Base-by-base conservation (phyloP, 2,113 vertebrate species). In the Anser brachyrhynchus region DNA sequence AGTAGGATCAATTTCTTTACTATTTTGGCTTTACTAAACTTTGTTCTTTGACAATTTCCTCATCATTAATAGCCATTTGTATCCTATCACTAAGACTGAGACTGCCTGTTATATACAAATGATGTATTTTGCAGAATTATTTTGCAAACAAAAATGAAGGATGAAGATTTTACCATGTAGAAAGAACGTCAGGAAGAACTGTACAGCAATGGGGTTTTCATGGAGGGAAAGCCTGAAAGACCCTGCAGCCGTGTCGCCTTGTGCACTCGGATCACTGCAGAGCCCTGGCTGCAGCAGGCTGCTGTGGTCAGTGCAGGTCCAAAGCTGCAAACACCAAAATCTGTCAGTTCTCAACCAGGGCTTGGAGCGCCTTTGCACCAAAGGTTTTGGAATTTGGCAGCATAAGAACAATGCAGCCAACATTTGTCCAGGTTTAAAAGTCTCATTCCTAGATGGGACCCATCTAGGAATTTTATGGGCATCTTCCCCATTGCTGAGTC, bases 31-130 rank as follows among this genome's bases (percentile, higher is more conserved):
- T 26, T 72, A 46, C 5, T 84, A 54, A 70, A 58, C 64, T 96
- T 94, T 93, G 61, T 74, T 96, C 79, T 97, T 91, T 54, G 79
- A 89, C 54, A 66, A 58, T 61, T 87, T 90, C 89, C 73, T 72
- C 79, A 57, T 78, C 87, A 83, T 67, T 91, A 95, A 70, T 59
- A 93, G 66, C 35, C 62, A 74, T 74, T 93, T 70, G 73, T 46
- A 39, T 75, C 81, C 77, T 82, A 91, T 33, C 2, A 8, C 61
- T 67, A 89, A 82, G 39, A 79, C 21, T 23, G 29, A 82, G 39
- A 79, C 21, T 23, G 29, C 41, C 19, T 72, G 81, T 72, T 84
- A 84, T 46, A 88, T 43, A 81, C 35, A 84, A 78, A 35, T 3
- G 13, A 84, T 84, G 84, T 7, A 46, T 88, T 73, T 82, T 1